Conservation (phyloP, 92 coral and sea anemone species). For the Virgularia gustaviana region DNA sequence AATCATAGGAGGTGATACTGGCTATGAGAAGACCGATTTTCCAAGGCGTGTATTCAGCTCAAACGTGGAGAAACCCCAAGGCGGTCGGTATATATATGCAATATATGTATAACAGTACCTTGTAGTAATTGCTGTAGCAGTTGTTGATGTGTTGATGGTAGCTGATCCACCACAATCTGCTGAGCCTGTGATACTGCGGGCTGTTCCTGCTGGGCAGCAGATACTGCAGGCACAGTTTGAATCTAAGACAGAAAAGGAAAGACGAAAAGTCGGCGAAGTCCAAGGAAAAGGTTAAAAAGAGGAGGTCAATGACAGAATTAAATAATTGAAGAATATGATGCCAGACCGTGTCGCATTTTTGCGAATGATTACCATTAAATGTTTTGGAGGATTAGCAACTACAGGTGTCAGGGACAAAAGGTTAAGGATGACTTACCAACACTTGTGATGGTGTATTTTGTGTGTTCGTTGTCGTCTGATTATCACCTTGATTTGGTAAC, state of each 20-base stretch:
- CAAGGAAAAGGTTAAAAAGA: neutral
- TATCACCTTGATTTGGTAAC: constrained; percentile 17
- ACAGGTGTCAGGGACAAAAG: too few relatives aligned
- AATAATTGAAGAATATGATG: constrained; percentile 33
- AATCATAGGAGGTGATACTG: too few relatives aligned
- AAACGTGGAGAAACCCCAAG: too few relatives aligned
- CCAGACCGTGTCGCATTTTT: constrained; percentile 1
- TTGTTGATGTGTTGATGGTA: constrained; percentile 57
- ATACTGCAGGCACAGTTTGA: constrained; percentile 28
- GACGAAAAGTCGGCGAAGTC: neutral
- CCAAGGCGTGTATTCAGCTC: too few relatives aligned
- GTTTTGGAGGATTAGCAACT: too few relatives aligned
- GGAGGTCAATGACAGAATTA: constrained; percentile 37
- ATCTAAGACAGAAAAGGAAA: neutral
- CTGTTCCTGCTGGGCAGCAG: constrained; percentile 33
- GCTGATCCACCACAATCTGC: constrained; percentile 44
- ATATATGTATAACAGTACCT: too few relatives aligned
- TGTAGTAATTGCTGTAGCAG: constrained; percentile 85
- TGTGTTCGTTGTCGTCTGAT: constrained; percentile 10
- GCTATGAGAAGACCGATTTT: too few relatives aligned
- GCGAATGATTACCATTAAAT: constrained; percentile 35
- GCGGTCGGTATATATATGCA: too few relatives aligned
- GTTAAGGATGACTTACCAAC: constrained; percentile 18
- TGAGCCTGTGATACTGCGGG: constrained; percentile 41
- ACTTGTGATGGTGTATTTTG: constrained; percentile 27